Evolutionary conservation across 2,113 vertebrate genomes (phyloP).

Genomic region (Gavialis gangeticus): DNA sequence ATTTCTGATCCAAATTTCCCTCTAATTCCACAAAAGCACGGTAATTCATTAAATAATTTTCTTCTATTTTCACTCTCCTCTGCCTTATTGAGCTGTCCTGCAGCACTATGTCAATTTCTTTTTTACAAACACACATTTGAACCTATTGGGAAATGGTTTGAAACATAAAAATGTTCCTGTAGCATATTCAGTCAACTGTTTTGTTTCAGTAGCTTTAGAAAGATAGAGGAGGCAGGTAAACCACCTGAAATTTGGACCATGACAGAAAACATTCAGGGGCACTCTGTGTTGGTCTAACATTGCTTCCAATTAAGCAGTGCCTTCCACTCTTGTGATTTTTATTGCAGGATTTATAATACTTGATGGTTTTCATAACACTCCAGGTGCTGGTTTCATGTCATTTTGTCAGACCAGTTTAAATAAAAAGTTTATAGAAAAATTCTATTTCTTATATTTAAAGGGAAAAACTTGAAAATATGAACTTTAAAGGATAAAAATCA

Average conservation of each 20-base stretch:
- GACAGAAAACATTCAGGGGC: not conserved
- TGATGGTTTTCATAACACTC: not conserved
- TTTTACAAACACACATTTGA: not conserved
- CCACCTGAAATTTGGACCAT: not conserved
- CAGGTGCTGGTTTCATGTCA: not conserved
- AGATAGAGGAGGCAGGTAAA: not conserved
- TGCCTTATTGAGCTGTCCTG: not conserved
- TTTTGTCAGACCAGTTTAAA: not conserved
- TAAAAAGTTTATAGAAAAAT: not conserved
- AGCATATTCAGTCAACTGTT: not conserved
- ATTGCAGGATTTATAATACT: not conserved
- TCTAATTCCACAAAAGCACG: slow-evolving; percentile 13
- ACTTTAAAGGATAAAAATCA: not conserved
- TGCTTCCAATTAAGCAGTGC: not conserved
- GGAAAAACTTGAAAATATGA: not conserved
- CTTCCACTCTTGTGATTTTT: not conserved
- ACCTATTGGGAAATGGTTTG: slow-evolving; percentile 9
- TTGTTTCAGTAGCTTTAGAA: slow-evolving; percentile 18
- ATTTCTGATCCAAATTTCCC: slow-evolving; percentile 37
- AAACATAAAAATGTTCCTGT: slow-evolving; percentile 3
- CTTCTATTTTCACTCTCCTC: not conserved
- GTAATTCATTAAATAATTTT: not conserved
- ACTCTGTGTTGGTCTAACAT: not conserved
- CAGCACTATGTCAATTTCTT: not conserved
- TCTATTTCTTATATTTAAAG: not conserved